Conservation (phyloP, 2,797 vertebrate genomes). For the Lophotriccus pileatus region DNA sequence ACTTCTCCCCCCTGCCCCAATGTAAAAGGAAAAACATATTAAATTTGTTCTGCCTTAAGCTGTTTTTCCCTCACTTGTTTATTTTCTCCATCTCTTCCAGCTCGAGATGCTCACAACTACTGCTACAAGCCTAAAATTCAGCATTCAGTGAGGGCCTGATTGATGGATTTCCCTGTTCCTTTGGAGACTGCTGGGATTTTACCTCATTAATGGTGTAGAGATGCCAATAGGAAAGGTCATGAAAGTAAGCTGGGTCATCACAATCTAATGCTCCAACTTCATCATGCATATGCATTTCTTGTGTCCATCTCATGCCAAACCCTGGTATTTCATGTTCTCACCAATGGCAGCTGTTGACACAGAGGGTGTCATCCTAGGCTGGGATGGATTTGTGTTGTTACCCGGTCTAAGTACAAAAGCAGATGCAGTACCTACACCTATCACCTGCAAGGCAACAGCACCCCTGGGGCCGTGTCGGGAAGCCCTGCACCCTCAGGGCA, state of each 20-base stretch:
- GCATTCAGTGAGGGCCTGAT: neutral
- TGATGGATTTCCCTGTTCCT: neutral
- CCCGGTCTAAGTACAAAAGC: neutral
- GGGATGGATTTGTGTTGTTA: neutral
- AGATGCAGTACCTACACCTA: neutral
- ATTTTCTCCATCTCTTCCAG: neutral
- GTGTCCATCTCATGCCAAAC: neutral
- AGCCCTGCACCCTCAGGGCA: neutral
- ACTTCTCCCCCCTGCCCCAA: neutral
- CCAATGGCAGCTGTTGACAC: neutral
- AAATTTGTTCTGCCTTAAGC: constrained; percentile 15
- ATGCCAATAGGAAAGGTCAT: neutral
- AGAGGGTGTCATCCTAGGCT: neutral
- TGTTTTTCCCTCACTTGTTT: constrained; percentile 12
- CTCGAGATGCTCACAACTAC: neutral
- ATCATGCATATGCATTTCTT: neutral
- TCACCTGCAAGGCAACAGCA: neutral
- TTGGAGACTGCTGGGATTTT: neutral
- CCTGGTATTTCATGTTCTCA: rapidly evolving
- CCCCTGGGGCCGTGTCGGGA: rapidly evolving
- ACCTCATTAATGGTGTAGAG: neutral
- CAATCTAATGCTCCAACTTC: neutral
- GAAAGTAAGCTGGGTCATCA: neutral
- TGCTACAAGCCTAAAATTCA: neutral
- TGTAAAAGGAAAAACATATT: neutral